These are phyloP conservation scores for Cottus gobio DNA, from an alignment of 2,113 vertebrate species.

Conservation along the genomic window DNA sequence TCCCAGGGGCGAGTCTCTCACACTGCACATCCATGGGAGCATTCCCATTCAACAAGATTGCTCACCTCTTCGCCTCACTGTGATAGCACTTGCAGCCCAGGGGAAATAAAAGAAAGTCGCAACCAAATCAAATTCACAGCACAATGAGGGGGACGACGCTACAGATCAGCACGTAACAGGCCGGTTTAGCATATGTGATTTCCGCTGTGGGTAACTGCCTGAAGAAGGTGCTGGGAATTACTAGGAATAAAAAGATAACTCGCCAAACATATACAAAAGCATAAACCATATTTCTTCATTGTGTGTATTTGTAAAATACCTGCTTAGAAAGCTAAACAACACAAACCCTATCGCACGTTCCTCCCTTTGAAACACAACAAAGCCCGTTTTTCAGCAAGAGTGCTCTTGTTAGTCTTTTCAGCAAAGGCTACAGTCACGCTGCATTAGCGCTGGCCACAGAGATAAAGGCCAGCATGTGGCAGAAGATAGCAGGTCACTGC, in stretches of 20 bases:
- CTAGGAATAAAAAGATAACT: not conserved
- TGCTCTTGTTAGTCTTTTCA: constrained; percentile 40
- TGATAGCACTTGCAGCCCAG: constrained; percentile 59
- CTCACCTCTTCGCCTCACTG: constrained; percentile 63
- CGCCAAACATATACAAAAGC: not conserved
- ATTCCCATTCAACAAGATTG: constrained; percentile 70
- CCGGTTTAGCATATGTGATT: constrained; percentile 41
- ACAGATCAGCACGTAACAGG: constrained; percentile 46
- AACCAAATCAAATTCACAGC: constrained; percentile 64
- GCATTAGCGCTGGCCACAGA: constrained; percentile 46
- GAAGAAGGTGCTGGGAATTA: not conserved
- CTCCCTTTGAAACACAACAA: not conserved
- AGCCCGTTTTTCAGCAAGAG: constrained; percentile 31
- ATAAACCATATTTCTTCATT: not conserved
- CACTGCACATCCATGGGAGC: constrained; percentile 69
- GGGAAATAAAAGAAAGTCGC: constrained; percentile 71
- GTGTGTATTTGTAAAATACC: not conserved
- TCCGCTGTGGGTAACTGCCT: constrained; percentile 17
- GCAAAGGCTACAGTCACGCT: constrained; percentile 54
- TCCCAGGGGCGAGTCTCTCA: constrained; percentile 58
- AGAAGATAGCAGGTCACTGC: constrained; percentile 44
- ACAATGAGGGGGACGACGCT: constrained; percentile 32
- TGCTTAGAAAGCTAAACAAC: not conserved
- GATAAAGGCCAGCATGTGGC: constrained; percentile 60
- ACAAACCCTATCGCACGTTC: not conserved